Evolutionary conservation across 2,113 vertebrate genomes (phyloP), one percentile per base, ranked within the genome.

Genomic region (Pseudopodoces humilis): DNA sequence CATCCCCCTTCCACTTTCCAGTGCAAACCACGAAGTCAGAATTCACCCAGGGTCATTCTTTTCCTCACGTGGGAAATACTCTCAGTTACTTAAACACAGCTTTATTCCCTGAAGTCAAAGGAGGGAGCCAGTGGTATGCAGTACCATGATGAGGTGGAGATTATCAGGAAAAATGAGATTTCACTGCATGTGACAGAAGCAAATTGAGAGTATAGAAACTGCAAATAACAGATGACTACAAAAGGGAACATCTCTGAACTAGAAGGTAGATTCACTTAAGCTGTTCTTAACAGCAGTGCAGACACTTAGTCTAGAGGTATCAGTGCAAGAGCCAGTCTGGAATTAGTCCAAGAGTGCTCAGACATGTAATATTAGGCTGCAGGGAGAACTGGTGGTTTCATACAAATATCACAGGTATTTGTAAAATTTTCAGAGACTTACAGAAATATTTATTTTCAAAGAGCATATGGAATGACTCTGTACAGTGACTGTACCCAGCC

Each of bases 121-220:
- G 59, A 84, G 5, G 64, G 1, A 49, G 46, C 6, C 43, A n/a
- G 7, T 41, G 39, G 47, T 47, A 47, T 13, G 15, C 43, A 63
- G 39, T 39, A 83, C 18, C 21, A 47, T 21, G 25, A 70, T 72
- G 41, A 76, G 59, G 33, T 4, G 15, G 58, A 87, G 67, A 85
- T 70, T 15, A 83, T 68, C 28, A 88, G 35, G 37, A 80, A 83
- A 95, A 88, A 88, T 19, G 18, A 82, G 84, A 91, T 56, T 90
- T 82, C 27, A 74, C 23, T 49, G 82, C 59, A 74, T 0, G 0
- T 25, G 67, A 64, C 44, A 81, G 59, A 76, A 81, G 18, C 33
- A 68, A 78, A 7, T 25, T 17, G 44, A 39, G 33, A 70, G 28
- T 33, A 41, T 9, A 46, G 39, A 80, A 58, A 77, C 27, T 5